Percentiles rank a stretch among this genome's conserved stretches.
These are phyloP conservation scores for Geodia barretti DNA, from an alignment of 37 sponge, comb jelly and placozoan species.

Conservation along the genomic window DNA sequence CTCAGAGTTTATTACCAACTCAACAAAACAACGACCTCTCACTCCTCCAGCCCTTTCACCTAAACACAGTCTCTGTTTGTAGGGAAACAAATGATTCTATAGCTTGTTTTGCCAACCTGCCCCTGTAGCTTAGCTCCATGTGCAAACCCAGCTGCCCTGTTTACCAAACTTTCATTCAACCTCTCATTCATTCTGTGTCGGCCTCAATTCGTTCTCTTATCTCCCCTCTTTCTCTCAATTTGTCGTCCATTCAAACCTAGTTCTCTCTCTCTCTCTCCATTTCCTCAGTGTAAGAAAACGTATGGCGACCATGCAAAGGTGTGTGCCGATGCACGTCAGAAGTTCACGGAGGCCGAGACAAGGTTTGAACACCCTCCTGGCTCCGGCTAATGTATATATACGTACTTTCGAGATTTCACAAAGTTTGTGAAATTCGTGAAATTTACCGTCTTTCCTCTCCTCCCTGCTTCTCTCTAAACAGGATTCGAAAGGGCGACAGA, in stretches of 20 bases:
- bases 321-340: constrained; percentile 60
- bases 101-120: background rate
- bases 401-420: too few relatives aligned
- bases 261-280: constrained; percentile 7
- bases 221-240: too few relatives aligned
- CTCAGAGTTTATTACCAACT: background rate
- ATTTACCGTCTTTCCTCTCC: too few relatives aligned
- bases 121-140: too few relatives aligned
- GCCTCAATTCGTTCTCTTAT: too few relatives aligned
- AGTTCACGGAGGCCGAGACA: constrained; percentile 65
- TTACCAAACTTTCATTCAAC: too few relatives aligned
- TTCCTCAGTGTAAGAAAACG: constrained; percentile 59
- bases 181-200: too few relatives aligned
- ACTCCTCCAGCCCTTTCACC: background rate
- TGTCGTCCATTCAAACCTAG: too few relatives aligned
- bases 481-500: constrained; percentile 47
- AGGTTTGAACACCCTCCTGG: constrained; percentile 5
- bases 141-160: too few relatives aligned
- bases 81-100: background rate
- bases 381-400: too few relatives aligned
- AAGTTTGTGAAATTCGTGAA: too few relatives aligned
- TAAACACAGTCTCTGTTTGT: background rate
- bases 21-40: background rate
- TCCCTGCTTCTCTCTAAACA: constrained; percentile 17
- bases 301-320: constrained; percentile 70